Evolutionary conservation across 2,888 invertebrate species (phyloP).

Genomic region (Drosophila meridiana): DNA sequence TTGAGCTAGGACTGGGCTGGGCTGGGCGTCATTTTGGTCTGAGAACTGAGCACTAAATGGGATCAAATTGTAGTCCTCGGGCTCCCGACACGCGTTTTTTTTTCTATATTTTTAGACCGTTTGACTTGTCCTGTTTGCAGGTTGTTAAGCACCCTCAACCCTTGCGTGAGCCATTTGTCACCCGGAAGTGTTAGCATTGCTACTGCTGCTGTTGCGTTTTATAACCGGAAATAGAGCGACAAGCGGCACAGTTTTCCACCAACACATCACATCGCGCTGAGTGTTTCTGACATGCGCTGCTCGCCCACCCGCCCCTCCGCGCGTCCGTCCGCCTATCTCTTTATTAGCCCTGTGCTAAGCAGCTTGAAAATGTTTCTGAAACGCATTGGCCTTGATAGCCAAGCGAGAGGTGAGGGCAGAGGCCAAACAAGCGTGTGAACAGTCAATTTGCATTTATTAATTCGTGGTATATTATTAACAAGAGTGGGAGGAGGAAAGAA

Average conservation of each 20-base stretch:
- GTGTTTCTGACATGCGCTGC: slow-evolving; percentile 25
- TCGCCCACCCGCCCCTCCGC: neutral
- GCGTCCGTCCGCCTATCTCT: slow-evolving; percentile 36
- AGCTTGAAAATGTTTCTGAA: slow-evolving; percentile 47
- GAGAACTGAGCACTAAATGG: slow-evolving; percentile 46
- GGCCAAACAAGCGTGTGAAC: slow-evolving; percentile 1
- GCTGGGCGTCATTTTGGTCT: slow-evolving; percentile 3
- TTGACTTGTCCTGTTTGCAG: slow-evolving; percentile 78
- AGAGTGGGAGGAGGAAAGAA: neutral
- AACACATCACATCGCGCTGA: slow-evolving; percentile 32
- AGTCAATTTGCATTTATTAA: neutral
- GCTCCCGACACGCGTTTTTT: slow-evolving; percentile 66
- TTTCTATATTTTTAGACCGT: slow-evolving; percentile 44
- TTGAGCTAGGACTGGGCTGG: neutral
- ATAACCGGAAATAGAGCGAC: slow-evolving; percentile 74
- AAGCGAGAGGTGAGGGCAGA: neutral
- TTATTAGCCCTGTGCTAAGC: slow-evolving; percentile 78
- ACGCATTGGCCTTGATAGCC: slow-evolving; percentile 37
- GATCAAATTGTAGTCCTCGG: slow-evolving; percentile 62
- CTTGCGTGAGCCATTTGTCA: slow-evolving; percentile 59
- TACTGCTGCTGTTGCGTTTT: slow-evolving; percentile 51
- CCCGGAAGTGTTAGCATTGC: slow-evolving; percentile 70
- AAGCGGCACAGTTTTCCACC: slow-evolving; percentile 55
- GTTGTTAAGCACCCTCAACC: slow-evolving; percentile 71
- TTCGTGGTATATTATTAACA: neutral